Evolutionary conservation across 2,888 invertebrate genomes (phyloP).

Genomic region (Campoletis raptor): DNA sequence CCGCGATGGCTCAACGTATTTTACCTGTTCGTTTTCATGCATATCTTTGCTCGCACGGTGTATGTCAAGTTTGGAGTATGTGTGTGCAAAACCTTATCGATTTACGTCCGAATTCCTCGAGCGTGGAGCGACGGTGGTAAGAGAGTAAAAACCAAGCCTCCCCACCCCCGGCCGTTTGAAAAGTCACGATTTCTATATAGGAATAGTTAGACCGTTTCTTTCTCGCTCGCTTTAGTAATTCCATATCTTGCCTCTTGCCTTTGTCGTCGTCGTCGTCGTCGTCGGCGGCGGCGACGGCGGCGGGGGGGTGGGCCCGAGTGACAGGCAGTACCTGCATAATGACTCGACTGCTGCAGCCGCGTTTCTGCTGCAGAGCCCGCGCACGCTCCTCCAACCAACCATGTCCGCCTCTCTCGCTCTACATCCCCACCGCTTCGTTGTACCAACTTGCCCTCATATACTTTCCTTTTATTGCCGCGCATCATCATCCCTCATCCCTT

Average conservation of each 20-base stretch:
- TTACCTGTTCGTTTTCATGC: slow-evolving; percentile 20
- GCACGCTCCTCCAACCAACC: slow-evolving; percentile 71
- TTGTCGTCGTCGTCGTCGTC: slow-evolving; percentile 55
- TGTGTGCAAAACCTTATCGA: slow-evolving; percentile 60
- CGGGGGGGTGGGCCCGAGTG: slow-evolving; percentile 71
- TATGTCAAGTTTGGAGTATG: slow-evolving; percentile 32
- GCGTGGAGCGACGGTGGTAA: slow-evolving; percentile 9
- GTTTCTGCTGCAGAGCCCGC: slow-evolving; percentile 76
- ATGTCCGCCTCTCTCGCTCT: slow-evolving; percentile 18
- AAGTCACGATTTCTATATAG: slow-evolving; percentile 71
- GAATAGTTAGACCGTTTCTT: not conserved
- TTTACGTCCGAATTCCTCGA: slow-evolving; percentile 66
- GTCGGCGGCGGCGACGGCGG: too few relatives aligned
- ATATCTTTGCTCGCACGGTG: slow-evolving; percentile 21
- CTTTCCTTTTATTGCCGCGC: slow-evolving; percentile 21
- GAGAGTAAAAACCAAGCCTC: not conserved
- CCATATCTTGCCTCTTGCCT: slow-evolving; percentile 2
- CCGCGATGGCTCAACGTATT: slow-evolving; percentile 6
- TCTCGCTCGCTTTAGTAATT: slow-evolving; percentile 2
- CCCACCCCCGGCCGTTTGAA: slow-evolving; percentile 53
- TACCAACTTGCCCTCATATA: not conserved
- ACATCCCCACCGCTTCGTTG: slow-evolving; percentile 8
- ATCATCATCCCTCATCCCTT: slow-evolving; percentile 22
- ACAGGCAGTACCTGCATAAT: slow-evolving; percentile 80
- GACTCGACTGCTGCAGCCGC: slow-evolving; percentile 79